phyloP scores from a whole-genome alignment of 2,113 vertebrate species.

The Varanus salvator region DNA sequence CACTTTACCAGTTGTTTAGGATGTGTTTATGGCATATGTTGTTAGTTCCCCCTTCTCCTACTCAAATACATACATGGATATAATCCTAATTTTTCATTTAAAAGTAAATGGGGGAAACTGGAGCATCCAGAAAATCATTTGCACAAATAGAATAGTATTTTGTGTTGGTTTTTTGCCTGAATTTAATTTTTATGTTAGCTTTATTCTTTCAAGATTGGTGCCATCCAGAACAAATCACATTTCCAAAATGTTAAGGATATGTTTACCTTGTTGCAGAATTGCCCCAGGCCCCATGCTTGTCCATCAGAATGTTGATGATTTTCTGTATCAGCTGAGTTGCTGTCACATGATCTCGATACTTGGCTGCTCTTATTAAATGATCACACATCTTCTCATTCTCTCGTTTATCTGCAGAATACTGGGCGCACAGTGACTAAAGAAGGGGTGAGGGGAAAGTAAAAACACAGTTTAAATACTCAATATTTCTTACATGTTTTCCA shows the following conservation, averaged over 20 bases:
- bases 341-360: slow-evolving; percentile 95
- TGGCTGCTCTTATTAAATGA: slow-evolving; percentile 94
- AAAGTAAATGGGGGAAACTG: slow-evolving; percentile 20
- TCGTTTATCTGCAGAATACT: slow-evolving; percentile 94
- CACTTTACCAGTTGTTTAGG: slow-evolving; percentile 42
- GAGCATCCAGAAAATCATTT: slow-evolving; percentile 26
- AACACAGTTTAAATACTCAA: slow-evolving; percentile 10
- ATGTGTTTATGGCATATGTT: slow-evolving; percentile 30
- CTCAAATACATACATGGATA: background rate
- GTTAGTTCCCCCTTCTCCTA: slow-evolving; percentile 38
- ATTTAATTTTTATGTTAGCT: slow-evolving; percentile 17
- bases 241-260: slow-evolving; percentile 10
- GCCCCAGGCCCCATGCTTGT: slow-evolving; percentile 97
- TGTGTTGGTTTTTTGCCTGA: background rate
- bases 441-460: slow-evolving; percentile 21
- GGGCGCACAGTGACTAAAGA: slow-evolving; percentile 89
- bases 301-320: slow-evolving; percentile 95
- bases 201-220: slow-evolving; percentile 20
- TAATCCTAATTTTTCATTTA: slow-evolving; percentile 6
- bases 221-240: background rate
- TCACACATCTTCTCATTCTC: slow-evolving; percentile 99
- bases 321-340: slow-evolving; percentile 97
- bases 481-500: background rate
- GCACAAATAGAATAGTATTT: background rate
- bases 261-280: slow-evolving; percentile 87